Conservation (phyloP, 2,113 vertebrate species). For the Hemiscyllium ocellatum region DNA sequence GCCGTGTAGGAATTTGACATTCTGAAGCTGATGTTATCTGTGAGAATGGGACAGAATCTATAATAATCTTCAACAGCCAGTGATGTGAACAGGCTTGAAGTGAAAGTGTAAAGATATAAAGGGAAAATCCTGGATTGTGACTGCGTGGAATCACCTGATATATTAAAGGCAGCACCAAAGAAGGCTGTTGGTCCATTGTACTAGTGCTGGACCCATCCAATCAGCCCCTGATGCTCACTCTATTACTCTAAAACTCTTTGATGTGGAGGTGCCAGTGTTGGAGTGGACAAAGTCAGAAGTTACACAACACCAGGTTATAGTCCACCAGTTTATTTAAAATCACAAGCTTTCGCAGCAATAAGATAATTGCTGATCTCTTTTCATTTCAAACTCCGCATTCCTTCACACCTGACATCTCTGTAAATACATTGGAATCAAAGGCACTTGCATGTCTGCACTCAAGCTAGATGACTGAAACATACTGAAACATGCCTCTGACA, state of each 20-base stretch:
- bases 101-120: neutral
- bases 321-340: no score
- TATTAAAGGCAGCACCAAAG: neutral
- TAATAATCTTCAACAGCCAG: neutral
- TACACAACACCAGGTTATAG: no score
- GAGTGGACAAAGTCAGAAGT: no score
- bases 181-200: neutral
- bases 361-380: no score
- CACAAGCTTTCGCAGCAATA: no score
- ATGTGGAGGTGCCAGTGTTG: no score
- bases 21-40: neutral
- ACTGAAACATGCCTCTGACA: no score
- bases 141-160: neutral
- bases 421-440: no score
- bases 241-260: neutral
- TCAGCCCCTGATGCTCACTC: neutral
- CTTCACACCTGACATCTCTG: no score
- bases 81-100: neutral
- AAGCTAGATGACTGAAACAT: no score
- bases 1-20: slow-evolving; percentile 11
- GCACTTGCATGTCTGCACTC: no score
- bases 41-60: neutral
- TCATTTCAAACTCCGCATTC: no score
- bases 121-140: neutral
- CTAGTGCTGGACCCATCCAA: neutral